phyloP scores from a whole-genome alignment of 2,113 vertebrate species.

The Ptilonorhynchus violaceus region DNA sequence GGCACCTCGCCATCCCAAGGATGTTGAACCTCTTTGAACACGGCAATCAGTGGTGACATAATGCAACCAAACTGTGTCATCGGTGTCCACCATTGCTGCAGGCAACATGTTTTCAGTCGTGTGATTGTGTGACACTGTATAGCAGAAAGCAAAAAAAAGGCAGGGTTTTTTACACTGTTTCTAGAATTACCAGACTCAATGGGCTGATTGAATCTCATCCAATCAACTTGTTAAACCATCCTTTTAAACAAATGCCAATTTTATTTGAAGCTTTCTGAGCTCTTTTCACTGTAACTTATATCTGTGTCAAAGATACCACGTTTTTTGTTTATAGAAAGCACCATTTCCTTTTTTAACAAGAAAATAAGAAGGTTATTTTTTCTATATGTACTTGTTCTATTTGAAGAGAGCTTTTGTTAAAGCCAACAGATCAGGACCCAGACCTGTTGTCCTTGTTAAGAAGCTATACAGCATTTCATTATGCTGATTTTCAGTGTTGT shows the following conservation, averaged over 20 bases:
- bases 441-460: conserved; percentile 17
- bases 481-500: conserved; percentile 63
- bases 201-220: conserved; percentile 31
- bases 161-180: background rate
- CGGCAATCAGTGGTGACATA: background rate
- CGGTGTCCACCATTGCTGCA: background rate
- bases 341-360: conserved; percentile 59
- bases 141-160: background rate
- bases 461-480: conserved; percentile 43
- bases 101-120: background rate
- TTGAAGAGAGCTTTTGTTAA: conserved; percentile 64
- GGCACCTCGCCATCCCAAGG: background rate
- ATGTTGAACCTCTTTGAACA: background rate
- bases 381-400: conserved; percentile 59
- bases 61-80: conserved; percentile 19
- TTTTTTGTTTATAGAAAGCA: conserved; percentile 59
- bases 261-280: conserved; percentile 46
- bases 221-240: conserved; percentile 29
- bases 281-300: conserved; percentile 22
- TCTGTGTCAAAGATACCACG: background rate
- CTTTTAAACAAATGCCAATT: conserved; percentile 7
- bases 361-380: conserved; percentile 62
- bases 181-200: background rate
- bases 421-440: background rate
- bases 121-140: background rate